Base-by-base conservation (phyloP, 2,888 invertebrate genomes). In the Boloria euphrosyne region DNA sequence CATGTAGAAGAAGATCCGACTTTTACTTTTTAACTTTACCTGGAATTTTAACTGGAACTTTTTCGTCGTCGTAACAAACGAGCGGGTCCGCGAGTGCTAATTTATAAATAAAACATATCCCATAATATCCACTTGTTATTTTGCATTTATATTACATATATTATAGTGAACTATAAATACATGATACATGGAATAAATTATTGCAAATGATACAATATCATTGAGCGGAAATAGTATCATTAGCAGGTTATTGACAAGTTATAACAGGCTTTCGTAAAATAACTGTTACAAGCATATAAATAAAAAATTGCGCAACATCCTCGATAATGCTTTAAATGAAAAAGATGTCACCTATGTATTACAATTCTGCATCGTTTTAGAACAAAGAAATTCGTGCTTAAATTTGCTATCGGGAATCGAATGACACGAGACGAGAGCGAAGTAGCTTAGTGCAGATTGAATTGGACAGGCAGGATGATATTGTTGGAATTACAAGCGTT, bases 401-500 rank as follows among this genome's bases (percentile, higher is more conserved):
- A 71, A 68, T 72, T 74, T 72, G 72, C 67, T 71, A 72, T 75
- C 70, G 69, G 68, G 71, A 74, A 78, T 75, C 73, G 78, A 78
- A 79, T 82, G 84, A 85, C 81, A 81, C 76, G 82, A 81, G 82
- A 81, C 78, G 81, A 78, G 76, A 81, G 78, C 77, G 76, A 75
- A 58, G 71, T 70, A 67, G 76, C 72, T 74, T 71, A 76, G 77
- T 77, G 80, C 78, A 86, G 87, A 90, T 90, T 85, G 86, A 86
- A 87, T 86, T 82, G 79, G 87, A 87, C 86, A 84, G 87, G 76
- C 78, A 77, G 80, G 81, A 86, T 85, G 87, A 89, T 89, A 91
- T 87, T 89, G 84, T 89, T 84, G 88, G 89, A 90, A 90, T 90
- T 90, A 89, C 85, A 89, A 89, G 89, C 90, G 87, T 90, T 89